Evolutionary conservation across 2,797 vertebrate species (phyloP).

Genomic region (Astyanax mexicanus): DNA sequence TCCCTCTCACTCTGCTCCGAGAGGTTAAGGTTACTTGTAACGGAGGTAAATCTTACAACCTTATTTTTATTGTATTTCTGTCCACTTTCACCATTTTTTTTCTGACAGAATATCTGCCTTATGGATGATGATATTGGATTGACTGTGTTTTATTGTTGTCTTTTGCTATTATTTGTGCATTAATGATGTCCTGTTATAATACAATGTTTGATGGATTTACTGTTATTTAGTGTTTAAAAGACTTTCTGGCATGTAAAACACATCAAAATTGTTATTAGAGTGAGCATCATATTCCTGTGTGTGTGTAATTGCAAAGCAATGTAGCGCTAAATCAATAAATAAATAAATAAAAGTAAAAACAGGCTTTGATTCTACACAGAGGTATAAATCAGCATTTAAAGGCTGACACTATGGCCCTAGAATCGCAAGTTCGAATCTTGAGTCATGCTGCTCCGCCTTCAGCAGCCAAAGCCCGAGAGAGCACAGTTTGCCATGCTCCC

Average conservation of each 20-base stretch:
- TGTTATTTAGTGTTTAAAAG: not conserved
- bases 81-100: conserved; percentile 6
- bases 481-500: too few relatives aligned
- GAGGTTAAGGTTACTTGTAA: conserved; percentile 83
- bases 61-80: conserved; percentile 21
- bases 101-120: not conserved
- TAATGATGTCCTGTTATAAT: not conserved
- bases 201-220: not conserved
- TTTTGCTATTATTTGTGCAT: not conserved
- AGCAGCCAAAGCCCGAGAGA: too few relatives aligned
- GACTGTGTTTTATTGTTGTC: not conserved
- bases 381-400: too few relatives aligned
- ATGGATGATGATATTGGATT: not conserved
- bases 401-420: too few relatives aligned
- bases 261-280: too few relatives aligned
- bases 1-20: conserved; percentile 84
- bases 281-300: too few relatives aligned
- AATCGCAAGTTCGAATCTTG: too few relatives aligned
- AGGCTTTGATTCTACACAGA: too few relatives aligned
- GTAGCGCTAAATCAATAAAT: too few relatives aligned
- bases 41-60: conserved; percentile 79
- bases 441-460: too few relatives aligned
- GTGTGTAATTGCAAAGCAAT: too few relatives aligned
- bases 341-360: too few relatives aligned
- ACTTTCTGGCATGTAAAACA: not conserved